Evolutionary conservation across 92 coral and sea anemone genomes (phyloP).

Genomic region (Bergia puertoricense): DNA sequence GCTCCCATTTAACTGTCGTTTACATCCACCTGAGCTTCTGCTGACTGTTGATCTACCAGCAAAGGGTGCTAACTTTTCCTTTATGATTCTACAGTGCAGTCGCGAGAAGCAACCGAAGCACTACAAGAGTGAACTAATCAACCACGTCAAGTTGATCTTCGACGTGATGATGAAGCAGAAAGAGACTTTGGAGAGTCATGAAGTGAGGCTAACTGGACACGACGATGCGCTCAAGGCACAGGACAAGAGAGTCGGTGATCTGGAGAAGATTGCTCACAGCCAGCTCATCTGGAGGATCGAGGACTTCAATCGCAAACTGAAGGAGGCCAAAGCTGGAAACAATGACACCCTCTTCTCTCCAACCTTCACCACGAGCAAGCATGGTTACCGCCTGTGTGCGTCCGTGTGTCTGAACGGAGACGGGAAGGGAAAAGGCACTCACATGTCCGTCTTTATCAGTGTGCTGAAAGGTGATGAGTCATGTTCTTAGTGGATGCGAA

Average conservation of each 20-base stretch:
- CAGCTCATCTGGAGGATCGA: slow-evolving; percentile 94
- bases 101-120: slow-evolving; percentile 92
- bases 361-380: slow-evolving; percentile 96
- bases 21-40: no score
- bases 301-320: slow-evolving; percentile 80
- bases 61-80: neutral
- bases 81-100: slow-evolving; percentile 64
- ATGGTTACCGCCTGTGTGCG: slow-evolving; percentile 97
- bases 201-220: slow-evolving; percentile 59
- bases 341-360: slow-evolving; percentile 88
- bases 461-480: slow-evolving; percentile 79
- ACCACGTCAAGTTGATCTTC: slow-evolving; percentile 76
- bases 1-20: neutral
- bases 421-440: slow-evolving; percentile 98
- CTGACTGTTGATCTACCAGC: neutral
- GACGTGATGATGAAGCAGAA: slow-evolving; percentile 58
- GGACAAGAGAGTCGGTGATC: slow-evolving; percentile 73
- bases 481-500: neutral
- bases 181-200: slow-evolving; percentile 53
- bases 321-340: slow-evolving; percentile 93
- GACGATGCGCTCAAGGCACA: slow-evolving; percentile 59
- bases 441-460: slow-evolving; percentile 94
- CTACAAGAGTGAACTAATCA: slow-evolving; percentile 67
- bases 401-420: slow-evolving; percentile 98
- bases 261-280: slow-evolving; percentile 90